A percentile compares a stretch with the other conserved stretches of the same genome.
Evolutionary conservation across 1,140 invertebrate species (phyloP).

Genomic region (Maconellicoccus hirsutus): DNA sequence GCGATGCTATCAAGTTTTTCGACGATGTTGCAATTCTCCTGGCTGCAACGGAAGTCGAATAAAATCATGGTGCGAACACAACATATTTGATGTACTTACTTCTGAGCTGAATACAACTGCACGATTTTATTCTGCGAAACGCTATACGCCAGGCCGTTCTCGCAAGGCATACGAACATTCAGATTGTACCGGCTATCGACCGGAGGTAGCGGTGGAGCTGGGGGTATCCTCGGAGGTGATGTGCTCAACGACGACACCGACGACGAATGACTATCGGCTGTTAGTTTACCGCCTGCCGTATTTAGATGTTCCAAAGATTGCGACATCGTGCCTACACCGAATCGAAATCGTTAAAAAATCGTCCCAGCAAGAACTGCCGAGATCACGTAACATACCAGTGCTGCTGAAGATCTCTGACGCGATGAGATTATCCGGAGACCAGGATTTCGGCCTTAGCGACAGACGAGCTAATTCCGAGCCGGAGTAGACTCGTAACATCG

Average conservation of each 20-base stretch:
- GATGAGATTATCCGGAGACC: constrained; percentile 60
- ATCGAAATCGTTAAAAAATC: constrained; percentile 11
- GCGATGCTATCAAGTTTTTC: neutral
- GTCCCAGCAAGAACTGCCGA: no score
- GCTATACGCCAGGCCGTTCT: constrained; percentile 71
- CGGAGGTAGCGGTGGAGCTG: constrained; percentile 29
- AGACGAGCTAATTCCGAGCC: constrained; percentile 32
- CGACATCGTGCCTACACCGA: constrained; percentile 31
- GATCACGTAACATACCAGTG: constrained; percentile 27
- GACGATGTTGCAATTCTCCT: constrained; percentile 28
- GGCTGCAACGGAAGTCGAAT: constrained; percentile 29
- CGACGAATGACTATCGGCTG: constrained; percentile 16
- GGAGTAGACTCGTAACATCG: constrained; percentile 24
- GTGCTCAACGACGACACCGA: constrained; percentile 8
- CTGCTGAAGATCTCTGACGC: constrained; percentile 40
- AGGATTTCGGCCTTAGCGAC: constrained; percentile 53
- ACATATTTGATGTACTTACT: neutral
- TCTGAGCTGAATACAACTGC: constrained; percentile 39
- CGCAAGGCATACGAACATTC: constrained; percentile 67
- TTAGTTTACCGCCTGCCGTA: constrained; percentile 25
- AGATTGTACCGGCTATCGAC: constrained; percentile 40
- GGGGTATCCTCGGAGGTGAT: constrained; percentile 25
- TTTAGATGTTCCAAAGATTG: constrained; percentile 41
- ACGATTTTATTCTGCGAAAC: constrained; percentile 81
- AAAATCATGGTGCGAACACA: no score